phyloP scores from a whole-genome alignment of 1,140 invertebrate genomes.

The Nomia melanderi region DNA sequence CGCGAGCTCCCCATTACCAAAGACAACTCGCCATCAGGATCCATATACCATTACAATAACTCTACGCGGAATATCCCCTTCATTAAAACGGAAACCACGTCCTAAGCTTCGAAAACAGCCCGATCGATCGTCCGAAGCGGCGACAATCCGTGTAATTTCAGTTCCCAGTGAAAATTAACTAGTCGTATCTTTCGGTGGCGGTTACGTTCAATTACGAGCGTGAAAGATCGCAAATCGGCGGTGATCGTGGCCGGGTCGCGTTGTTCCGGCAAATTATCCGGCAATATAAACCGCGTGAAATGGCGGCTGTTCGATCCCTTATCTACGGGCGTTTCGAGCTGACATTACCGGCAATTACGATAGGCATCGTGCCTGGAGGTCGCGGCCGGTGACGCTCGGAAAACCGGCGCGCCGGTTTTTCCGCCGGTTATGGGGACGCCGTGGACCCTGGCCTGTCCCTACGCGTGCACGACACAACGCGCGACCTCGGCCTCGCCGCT shows the following conservation, averaged over 20 bases:
- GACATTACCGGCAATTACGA: slow-evolving; percentile 50
- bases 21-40: too few relatives aligned
- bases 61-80: too few relatives aligned
- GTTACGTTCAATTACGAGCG: not conserved
- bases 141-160: not conserved
- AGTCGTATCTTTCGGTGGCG: not conserved
- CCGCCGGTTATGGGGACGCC: not conserved
- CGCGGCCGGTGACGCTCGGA: slow-evolving; percentile 5
- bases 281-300: slow-evolving; percentile 50
- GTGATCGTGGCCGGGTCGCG: not conserved
- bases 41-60: too few relatives aligned
- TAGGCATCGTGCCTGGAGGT: slow-evolving; percentile 51
- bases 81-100: too few relatives aligned
- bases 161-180: not conserved
- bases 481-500: too few relatives aligned
- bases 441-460: too few relatives aligned
- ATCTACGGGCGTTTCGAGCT: slow-evolving; percentile 41
- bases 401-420: slow-evolving; percentile 20
- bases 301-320: slow-evolving; percentile 48
- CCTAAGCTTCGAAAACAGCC: too few relatives aligned
- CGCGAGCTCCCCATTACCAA: too few relatives aligned
- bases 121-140: slow-evolving; percentile 23
- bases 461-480: too few relatives aligned
- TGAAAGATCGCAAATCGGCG: not conserved
- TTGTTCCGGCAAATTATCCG: slow-evolving; percentile 38